Percentiles rank a stretch among this genome's conserved stretches.
phyloP scores from a whole-genome alignment of 2,113 vertebrate genomes.

The Bufo bufo region DNA sequence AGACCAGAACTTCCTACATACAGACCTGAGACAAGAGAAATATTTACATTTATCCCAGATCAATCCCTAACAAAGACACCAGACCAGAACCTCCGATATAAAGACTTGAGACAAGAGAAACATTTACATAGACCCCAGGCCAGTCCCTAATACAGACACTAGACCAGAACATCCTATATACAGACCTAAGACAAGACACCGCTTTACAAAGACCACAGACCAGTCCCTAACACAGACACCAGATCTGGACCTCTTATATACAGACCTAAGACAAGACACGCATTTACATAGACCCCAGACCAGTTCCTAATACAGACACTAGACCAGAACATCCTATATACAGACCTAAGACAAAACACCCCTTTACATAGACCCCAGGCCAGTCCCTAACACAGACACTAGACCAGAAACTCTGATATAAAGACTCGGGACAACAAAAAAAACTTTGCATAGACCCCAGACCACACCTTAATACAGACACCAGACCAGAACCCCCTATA shows the following conservation, averaged over 20 bases:
- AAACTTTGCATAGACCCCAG: neutral
- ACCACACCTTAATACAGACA: no score
- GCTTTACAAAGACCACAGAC: neutral
- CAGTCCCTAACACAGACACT: no score
- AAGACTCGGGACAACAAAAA: no score
- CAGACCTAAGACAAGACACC: no score
- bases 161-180: no score
- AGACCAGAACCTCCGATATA: neutral
- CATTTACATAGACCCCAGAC: neutral
- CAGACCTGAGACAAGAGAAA: neutral
- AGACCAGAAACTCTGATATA: no score
- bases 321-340: no score
- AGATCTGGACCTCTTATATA: no score
- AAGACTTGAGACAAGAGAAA: neutral
- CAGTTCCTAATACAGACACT: no score
- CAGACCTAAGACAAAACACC: no score
- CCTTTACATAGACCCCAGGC: neutral
- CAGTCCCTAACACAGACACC: no score
- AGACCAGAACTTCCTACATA: neutral
- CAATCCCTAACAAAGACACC: neutral
- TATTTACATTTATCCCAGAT: neutral
- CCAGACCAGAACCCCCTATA: neutral
- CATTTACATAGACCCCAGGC: neutral
- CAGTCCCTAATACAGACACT: neutral
- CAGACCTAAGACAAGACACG: no score